These are phyloP conservation scores for Schizaphis graminum DNA, from an alignment of 2,888 invertebrate genomes.

Conservation along the genomic window DNA sequence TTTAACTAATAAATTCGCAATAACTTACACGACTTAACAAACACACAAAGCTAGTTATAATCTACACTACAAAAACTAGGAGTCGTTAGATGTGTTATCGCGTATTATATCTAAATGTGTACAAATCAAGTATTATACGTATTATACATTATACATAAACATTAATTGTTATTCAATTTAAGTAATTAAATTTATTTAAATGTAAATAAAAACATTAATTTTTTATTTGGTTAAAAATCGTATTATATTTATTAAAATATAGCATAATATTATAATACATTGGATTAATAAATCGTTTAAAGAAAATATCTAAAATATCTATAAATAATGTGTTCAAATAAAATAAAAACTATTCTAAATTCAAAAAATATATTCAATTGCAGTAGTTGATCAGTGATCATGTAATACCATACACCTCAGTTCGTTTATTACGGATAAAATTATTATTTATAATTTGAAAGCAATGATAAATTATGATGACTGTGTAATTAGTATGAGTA, in stretches of 20 bases:
- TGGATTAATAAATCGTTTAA: background rate
- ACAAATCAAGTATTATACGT: background rate
- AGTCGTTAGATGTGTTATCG: background rate
- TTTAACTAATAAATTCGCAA: too few species aligned
- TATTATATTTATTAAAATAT: background rate
- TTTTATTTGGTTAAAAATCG: background rate
- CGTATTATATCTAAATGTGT: background rate
- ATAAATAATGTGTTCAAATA: background rate
- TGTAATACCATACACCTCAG: background rate
- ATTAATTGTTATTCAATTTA: background rate
- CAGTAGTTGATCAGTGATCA: background rate
- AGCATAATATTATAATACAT: background rate
- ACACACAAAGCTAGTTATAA: background rate
- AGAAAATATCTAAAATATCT: background rate
- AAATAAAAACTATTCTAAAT: background rate
- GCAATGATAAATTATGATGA: background rate
- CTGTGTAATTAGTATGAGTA: background rate
- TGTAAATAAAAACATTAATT: background rate
- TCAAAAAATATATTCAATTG: background rate
- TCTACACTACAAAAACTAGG: background rate
- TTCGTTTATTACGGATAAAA: background rate
- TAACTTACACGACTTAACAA: background rate
- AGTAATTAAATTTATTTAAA: background rate
- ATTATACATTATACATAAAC: background rate
- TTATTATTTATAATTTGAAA: background rate